Percentiles rank a stretch among this genome's conserved stretches.
Evolutionary conservation across 2,113 vertebrate species (phyloP).

Genomic region (Micronisus gabar): DNA sequence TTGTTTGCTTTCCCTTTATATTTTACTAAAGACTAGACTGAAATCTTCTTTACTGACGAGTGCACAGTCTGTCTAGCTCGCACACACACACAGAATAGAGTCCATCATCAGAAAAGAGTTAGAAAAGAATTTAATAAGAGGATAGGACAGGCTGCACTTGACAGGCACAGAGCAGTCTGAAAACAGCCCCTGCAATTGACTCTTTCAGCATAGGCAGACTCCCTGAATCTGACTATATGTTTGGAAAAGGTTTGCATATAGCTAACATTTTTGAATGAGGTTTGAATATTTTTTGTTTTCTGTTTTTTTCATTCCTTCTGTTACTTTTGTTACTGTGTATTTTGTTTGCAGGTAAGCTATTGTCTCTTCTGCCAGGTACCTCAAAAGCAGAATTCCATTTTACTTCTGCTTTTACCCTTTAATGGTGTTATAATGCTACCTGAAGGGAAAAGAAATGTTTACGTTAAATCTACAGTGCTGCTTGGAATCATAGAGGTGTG

Average conservation of each 20-base stretch:
- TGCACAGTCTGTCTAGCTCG: neutral
- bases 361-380: neutral
- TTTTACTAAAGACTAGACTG: constrained; percentile 8
- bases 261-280: neutral
- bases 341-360: neutral
- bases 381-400: neutral
- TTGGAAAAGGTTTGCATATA: neutral
- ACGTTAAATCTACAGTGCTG: neutral
- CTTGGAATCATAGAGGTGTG: neutral
- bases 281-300: neutral
- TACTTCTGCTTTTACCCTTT: neutral
- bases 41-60: neutral
- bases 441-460: neutral
- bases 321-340: neutral
- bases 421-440: neutral
- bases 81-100: neutral
- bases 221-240: neutral
- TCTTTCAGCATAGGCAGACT: neutral
- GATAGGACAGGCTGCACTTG: neutral
- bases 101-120: neutral
- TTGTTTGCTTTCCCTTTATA: neutral
- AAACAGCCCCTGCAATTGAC: neutral
- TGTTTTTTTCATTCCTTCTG: neutral
- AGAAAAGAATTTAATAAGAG: neutral
- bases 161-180: neutral